Percentiles rank a stretch among this genome's conserved stretches.
Evolutionary conservation across 2,797 vertebrate species (phyloP).

Genomic region (Thunnus albacares): DNA sequence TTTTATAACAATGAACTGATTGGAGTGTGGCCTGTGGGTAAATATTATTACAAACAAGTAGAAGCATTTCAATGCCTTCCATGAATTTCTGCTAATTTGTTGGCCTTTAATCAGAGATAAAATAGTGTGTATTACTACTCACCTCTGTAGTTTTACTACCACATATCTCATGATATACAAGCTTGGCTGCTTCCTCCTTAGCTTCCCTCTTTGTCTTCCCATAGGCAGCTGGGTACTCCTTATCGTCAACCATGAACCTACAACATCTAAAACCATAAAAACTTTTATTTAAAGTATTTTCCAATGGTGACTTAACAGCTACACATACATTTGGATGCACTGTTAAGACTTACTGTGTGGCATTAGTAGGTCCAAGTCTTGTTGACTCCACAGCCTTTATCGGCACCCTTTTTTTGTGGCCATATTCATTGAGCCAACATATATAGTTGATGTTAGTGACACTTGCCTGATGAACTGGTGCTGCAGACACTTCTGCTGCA

Average conservation of each 20-base stretch:
- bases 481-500: background rate
- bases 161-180: slow-evolving; percentile 64
- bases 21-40: too few species aligned
- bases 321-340: background rate
- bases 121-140: background rate
- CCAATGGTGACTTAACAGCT: background rate
- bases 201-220: slow-evolving; percentile 77
- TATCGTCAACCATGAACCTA: slow-evolving; percentile 66
- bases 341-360: slow-evolving; percentile 65
- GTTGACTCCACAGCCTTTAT: slow-evolving; percentile 44
- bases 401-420: slow-evolving; percentile 36
- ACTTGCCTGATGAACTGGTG: background rate
- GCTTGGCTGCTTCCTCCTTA: slow-evolving; percentile 79
- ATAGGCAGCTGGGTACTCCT: slow-evolving; percentile 66
- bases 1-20: background rate
- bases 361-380: background rate
- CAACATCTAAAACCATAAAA: slow-evolving; percentile 59
- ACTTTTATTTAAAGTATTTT: background rate
- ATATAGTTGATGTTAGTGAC: slow-evolving; percentile 60
- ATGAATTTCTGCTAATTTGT: background rate
- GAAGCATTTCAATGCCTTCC: background rate
- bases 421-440: slow-evolving; percentile 83
- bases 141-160: slow-evolving; percentile 58
- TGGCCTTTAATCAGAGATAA: background rate
- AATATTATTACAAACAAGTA: background rate